phyloP scores from a whole-genome alignment of 2,888 invertebrate genomes.

The Priapulus caudatus region DNA sequence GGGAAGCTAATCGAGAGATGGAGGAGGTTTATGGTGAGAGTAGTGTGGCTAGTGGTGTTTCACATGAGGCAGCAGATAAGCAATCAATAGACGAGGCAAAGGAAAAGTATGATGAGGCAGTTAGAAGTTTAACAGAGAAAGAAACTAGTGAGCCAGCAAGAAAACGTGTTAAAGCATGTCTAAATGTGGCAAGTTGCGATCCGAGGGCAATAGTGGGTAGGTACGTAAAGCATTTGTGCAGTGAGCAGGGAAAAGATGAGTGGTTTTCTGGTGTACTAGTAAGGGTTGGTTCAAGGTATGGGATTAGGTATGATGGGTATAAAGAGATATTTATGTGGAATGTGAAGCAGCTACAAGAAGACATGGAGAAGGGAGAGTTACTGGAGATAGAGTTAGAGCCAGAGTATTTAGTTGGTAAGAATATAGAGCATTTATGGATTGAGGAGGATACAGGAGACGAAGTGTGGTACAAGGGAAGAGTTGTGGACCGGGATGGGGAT shows the following conservation, averaged over 20 bases:
- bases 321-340: neutral
- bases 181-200: too few species aligned
- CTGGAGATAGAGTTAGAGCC: neutral
- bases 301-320: neutral
- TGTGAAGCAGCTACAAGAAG: neutral
- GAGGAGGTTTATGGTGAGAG: too few species aligned
- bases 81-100: too few species aligned
- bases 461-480: neutral
- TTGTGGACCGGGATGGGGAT: neutral
- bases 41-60: too few species aligned
- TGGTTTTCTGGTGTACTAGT: neutral
- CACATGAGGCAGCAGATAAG: too few species aligned
- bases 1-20: too few species aligned
- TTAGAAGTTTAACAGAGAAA: too few species aligned
- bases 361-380: constrained; percentile 1
- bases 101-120: too few species aligned
- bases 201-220: neutral
- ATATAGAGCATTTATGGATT: neutral
- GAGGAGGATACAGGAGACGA: neutral
- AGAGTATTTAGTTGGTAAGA: neutral
- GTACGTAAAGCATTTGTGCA: neutral
- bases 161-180: too few species aligned
- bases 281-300: neutral
- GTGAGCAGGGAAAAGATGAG: neutral
- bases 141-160: too few species aligned